Evolutionary conservation across 2,888 invertebrate genomes (phyloP).

Genomic region (Archips crataeganus): DNA sequence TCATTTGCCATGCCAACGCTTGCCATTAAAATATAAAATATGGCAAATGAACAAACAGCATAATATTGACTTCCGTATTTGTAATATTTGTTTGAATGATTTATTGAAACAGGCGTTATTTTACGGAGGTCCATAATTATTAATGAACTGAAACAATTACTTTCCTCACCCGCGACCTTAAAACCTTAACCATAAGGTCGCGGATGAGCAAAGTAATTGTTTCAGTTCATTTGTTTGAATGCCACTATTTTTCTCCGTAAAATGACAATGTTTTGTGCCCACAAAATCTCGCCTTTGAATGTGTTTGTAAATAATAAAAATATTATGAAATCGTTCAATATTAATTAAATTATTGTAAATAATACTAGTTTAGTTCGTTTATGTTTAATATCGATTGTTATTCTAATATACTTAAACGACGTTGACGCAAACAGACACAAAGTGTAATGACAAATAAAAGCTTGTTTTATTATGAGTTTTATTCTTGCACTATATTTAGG

Average conservation of each 20-base stretch:
- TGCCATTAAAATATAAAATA: too few relatives aligned
- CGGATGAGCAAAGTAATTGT: too few relatives aligned
- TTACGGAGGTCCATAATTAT: too few relatives aligned
- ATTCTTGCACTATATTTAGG: conserved; percentile 47
- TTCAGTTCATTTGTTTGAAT: not conserved
- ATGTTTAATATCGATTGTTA: conserved; percentile 22
- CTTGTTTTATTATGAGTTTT: conserved; percentile 66
- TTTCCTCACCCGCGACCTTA: too few relatives aligned
- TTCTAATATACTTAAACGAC: conserved; percentile 34
- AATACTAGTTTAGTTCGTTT: conserved; percentile 24
- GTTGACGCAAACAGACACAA: conserved; percentile 58
- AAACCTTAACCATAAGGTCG: too few relatives aligned
- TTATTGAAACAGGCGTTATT: too few relatives aligned
- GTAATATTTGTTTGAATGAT: too few relatives aligned
- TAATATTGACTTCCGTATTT: too few relatives aligned
- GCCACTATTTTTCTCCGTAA: not conserved
- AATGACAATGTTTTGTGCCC: conserved; percentile 14
- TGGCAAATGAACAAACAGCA: too few relatives aligned
- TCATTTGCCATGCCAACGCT: too few relatives aligned
- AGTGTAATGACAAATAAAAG: conserved; percentile 80
- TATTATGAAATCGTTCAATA: conserved; percentile 31
- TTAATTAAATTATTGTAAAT: conserved; percentile 36
- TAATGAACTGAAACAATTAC: too few relatives aligned
- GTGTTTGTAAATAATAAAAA: conserved; percentile 32
- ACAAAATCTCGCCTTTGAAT: conserved; percentile 13